These are phyloP conservation scores for Sarcophaga subvicina DNA, from an alignment of 2,888 invertebrate species.

Conservation along the genomic window DNA sequence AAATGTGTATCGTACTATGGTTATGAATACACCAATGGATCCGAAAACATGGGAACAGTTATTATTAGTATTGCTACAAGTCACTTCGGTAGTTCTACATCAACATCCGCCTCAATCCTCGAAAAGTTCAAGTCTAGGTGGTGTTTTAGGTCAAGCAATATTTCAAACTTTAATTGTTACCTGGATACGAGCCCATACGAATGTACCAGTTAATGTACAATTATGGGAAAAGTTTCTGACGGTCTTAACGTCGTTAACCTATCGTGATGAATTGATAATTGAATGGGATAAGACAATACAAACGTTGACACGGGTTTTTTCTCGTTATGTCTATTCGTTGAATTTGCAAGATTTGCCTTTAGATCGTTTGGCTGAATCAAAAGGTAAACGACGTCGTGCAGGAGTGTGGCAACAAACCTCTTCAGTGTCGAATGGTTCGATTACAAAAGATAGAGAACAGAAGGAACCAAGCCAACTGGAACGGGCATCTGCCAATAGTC, in stretches of 20 bases:
- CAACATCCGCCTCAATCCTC: slow-evolving; percentile 88
- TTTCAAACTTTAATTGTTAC: slow-evolving; percentile 98
- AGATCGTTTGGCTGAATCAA: slow-evolving; percentile 90
- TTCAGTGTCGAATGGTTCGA: slow-evolving; percentile 70
- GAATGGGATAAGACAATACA: slow-evolving; percentile 99
- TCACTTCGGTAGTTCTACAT: slow-evolving; percentile 93
- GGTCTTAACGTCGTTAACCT: slow-evolving; percentile 93
- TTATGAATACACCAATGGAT: slow-evolving; percentile 97
- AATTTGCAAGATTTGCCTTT: slow-evolving; percentile 94
- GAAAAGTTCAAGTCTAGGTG: slow-evolving; percentile 86
- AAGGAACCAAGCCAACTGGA: slow-evolving; percentile 73
- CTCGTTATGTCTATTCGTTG: slow-evolving; percentile 96
- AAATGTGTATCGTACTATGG: slow-evolving; percentile 97
- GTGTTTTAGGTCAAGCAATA: slow-evolving; percentile 91
- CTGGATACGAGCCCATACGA: slow-evolving; percentile 98
- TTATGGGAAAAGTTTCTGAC: slow-evolving; percentile 97
- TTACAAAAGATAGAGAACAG: slow-evolving; percentile 67
- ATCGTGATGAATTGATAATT: slow-evolving; percentile 96
- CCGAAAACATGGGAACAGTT: slow-evolving; percentile 96
- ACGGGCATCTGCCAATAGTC: slow-evolving; percentile 75
- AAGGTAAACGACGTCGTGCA: slow-evolving; percentile 86
- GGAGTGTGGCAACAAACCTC: slow-evolving; percentile 80
- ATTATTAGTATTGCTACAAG: slow-evolving; percentile 92
- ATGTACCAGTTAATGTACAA: slow-evolving; percentile 93
- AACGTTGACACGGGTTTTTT: slow-evolving; percentile 96